Conservation (phyloP, 1,140 invertebrate genomes). For the Psilanteris sp. region DNA sequence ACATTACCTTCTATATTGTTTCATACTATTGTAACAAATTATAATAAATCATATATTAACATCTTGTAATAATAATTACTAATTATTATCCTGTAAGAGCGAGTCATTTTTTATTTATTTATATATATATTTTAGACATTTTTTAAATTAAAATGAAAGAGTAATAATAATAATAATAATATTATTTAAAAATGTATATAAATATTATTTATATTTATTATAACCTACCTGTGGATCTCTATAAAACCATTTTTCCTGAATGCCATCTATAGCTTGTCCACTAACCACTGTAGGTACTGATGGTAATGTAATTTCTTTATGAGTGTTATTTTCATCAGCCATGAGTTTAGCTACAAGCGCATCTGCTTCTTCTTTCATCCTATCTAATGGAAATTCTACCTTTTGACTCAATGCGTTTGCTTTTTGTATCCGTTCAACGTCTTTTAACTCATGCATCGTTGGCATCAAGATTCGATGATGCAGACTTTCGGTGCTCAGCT, state of each 20-base stretch:
- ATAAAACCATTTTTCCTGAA: slow-evolving; percentile 89
- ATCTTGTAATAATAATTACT: no score
- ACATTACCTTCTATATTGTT: no score
- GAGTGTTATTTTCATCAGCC: slow-evolving; percentile 82
- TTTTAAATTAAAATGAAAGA: no score
- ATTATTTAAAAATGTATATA: no score
- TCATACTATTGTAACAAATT: no score
- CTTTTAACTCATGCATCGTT: slow-evolving; percentile 33
- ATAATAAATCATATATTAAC: no score
- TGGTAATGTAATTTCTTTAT: slow-evolving; percentile 67
- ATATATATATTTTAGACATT: no score
- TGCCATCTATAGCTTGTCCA: slow-evolving; percentile 68
- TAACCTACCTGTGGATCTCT: slow-evolving; percentile 83
- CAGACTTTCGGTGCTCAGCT: slow-evolving; percentile 2
- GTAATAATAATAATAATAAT: no score
- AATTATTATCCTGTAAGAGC: no score
- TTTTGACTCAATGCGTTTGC: slow-evolving; percentile 52
- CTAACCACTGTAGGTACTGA: slow-evolving; percentile 59
- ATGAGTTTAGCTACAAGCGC: slow-evolving; percentile 88
- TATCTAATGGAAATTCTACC: slow-evolving; percentile 81
- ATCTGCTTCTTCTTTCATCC: slow-evolving; percentile 86
- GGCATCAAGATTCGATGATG: slow-evolving; percentile 27
- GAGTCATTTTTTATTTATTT: no score
- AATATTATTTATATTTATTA: no score
- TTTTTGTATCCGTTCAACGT: slow-evolving; percentile 12